phyloP scores from a whole-genome alignment of 2,797 vertebrate genomes.

The Odontamblyopus rebecca region DNA sequence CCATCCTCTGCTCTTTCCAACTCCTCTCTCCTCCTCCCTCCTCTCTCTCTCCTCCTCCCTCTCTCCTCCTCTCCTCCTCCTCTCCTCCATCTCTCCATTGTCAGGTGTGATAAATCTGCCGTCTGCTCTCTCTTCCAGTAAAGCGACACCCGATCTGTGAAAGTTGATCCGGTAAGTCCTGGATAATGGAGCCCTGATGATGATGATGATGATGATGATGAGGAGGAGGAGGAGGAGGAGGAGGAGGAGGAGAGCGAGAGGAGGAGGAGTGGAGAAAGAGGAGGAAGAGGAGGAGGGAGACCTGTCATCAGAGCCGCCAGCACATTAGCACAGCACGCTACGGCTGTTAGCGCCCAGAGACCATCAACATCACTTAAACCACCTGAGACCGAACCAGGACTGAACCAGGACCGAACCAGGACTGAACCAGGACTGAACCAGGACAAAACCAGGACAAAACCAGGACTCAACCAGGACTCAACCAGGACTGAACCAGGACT shows the following conservation, averaged over 20 bases:
- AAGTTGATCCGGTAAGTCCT: conserved; percentile 5
- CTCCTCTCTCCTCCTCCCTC: too few relatives aligned
- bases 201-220: not conserved
- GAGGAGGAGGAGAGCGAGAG: not conserved
- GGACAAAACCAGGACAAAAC: too few relatives aligned
- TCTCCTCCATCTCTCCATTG: not conserved
- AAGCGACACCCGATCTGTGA: conserved; percentile 1
- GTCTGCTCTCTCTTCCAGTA: not conserved
- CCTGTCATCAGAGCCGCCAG: not conserved
- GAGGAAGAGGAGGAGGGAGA: not conserved
- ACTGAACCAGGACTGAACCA: too few relatives aligned
- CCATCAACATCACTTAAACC: too few relatives aligned
- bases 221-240: not conserved
- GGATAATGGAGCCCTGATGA: not conserved
- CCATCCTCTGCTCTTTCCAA: too few relatives aligned
- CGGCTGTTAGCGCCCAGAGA: too few relatives aligned
- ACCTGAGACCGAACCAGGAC: too few relatives aligned
- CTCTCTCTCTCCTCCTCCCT: not conserved
- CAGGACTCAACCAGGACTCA: too few relatives aligned
- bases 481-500: too few relatives aligned
- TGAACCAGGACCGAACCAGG: too few relatives aligned
- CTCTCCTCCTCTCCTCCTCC: not conserved
- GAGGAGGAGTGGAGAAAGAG: not conserved
- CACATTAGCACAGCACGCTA: not conserved
- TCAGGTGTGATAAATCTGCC: conserved; percentile 1